Conservation (phyloP, 2,888 invertebrate species). For the Dicycla oo region DNA sequence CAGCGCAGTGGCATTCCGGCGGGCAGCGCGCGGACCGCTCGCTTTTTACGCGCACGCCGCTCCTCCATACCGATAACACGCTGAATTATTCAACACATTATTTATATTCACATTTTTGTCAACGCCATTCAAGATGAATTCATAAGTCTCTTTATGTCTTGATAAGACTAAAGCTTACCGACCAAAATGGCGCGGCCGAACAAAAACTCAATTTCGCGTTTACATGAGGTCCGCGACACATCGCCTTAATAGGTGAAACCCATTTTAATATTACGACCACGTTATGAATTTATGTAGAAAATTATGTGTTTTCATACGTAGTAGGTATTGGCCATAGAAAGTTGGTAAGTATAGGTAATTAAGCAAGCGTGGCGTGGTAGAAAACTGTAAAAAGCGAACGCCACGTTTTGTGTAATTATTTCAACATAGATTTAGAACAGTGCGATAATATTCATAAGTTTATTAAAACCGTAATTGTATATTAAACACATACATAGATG, state of each 20-base stretch:
- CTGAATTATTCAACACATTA: constrained; percentile 90
- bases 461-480: constrained; percentile 65
- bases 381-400: constrained; percentile 59
- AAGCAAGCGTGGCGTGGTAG: constrained; percentile 60
- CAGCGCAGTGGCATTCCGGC: constrained; percentile 85
- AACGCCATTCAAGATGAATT: constrained; percentile 89
- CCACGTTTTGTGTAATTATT: constrained; percentile 69
- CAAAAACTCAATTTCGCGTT: constrained; percentile 80
- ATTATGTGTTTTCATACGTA: constrained; percentile 44
- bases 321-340: constrained; percentile 58
- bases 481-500: constrained; percentile 38
- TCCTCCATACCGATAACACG: constrained; percentile 89
- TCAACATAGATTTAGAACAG: constrained; percentile 68
- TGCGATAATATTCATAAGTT: constrained; percentile 74
- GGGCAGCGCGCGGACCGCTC: constrained; percentile 77
- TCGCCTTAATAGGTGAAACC: constrained; percentile 73
- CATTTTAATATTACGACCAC: constrained; percentile 64
- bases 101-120: constrained; percentile 90
- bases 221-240: constrained; percentile 75
- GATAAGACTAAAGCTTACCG: constrained; percentile 89
- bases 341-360: constrained; percentile 61
- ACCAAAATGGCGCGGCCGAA: constrained; percentile 77
- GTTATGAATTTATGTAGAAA: constrained; percentile 60
- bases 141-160: constrained; percentile 90
- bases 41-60: constrained; percentile 81